phyloP scores from a whole-genome alignment of 2,888 invertebrate species.

The Pseudolycoriella hygida region DNA sequence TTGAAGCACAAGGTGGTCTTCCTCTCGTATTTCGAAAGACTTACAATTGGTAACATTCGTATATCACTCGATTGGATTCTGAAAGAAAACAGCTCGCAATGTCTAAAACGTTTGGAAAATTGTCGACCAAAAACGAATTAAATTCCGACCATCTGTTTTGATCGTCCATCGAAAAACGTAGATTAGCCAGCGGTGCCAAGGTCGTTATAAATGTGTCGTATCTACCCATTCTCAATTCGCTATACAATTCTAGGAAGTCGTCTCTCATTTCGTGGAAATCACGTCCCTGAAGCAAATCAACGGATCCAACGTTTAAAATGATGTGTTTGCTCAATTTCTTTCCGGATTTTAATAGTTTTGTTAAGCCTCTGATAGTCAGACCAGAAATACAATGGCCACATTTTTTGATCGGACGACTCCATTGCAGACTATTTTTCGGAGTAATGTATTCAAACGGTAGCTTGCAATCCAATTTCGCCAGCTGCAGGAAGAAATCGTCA shows the following conservation, averaged over 20 bases:
- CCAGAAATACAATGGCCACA: too few species aligned
- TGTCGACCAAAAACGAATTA: not conserved
- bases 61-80: not conserved
- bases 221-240: slow-evolving; percentile 18
- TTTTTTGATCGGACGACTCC: too few species aligned
- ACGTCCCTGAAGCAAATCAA: slow-evolving; percentile 24
- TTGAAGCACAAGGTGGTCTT: too few species aligned
- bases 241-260: slow-evolving; percentile 22
- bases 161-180: slow-evolving; percentile 16
- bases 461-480: too few species aligned
- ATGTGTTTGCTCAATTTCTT: too few species aligned
- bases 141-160: slow-evolving; percentile 14
- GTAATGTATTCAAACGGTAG: too few species aligned
- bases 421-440: too few species aligned
- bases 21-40: too few species aligned
- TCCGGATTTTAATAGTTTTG: too few species aligned
- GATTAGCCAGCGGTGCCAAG: slow-evolving; percentile 25
- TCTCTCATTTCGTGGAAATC: slow-evolving; percentile 25
- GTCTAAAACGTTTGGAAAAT: not conserved
- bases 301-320: slow-evolving; percentile 26
- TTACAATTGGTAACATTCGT: not conserved
- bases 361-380: too few species aligned
- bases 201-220: slow-evolving; percentile 24
- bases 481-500: too few species aligned
- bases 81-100: not conserved